A percentile compares a stretch with the other conserved stretches of the same genome.
These are phyloP conservation scores for Heptranchias perlo DNA, from an alignment of 2,113 vertebrate genomes.

Conservation along the genomic window DNA sequence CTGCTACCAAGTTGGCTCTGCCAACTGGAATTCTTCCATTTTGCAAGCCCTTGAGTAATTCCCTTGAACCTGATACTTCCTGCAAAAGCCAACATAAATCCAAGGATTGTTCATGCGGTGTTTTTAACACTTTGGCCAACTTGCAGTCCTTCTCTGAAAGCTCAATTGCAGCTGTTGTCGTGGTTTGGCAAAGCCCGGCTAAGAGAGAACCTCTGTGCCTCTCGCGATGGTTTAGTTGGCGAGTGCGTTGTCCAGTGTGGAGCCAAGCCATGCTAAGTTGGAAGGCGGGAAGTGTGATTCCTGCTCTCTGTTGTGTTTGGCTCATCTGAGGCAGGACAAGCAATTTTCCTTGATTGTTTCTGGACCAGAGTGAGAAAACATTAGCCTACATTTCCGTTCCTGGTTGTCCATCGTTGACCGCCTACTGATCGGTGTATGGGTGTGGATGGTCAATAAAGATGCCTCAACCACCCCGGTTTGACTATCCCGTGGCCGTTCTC, in stretches of 20 bases:
- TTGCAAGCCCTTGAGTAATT: not conserved
- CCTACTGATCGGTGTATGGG: too few species aligned
- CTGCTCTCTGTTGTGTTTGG: not conserved
- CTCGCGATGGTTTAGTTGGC: too few species aligned
- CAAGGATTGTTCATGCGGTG: not conserved
- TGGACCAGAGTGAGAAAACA: not conserved
- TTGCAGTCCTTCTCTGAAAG: not conserved
- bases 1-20: not conserved
- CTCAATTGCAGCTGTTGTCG: too few species aligned
- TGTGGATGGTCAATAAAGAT: too few species aligned
- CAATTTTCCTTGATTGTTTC: not conserved
- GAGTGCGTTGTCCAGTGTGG: not conserved
- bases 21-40: constrained; percentile 3
- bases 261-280: not conserved
- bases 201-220: not conserved
- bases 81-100: not conserved
- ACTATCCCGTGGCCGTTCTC: too few species aligned
- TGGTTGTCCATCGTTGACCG: too few species aligned
- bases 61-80: not conserved
- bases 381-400: not conserved
- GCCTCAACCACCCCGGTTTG: too few species aligned
- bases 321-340: not conserved
- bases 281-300: not conserved
- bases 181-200: not conserved
- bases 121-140: not conserved